These are phyloP conservation scores for Poeciliopsis infans DNA, from an alignment of 2,797 vertebrate genomes.

Conservation along the genomic window DNA sequence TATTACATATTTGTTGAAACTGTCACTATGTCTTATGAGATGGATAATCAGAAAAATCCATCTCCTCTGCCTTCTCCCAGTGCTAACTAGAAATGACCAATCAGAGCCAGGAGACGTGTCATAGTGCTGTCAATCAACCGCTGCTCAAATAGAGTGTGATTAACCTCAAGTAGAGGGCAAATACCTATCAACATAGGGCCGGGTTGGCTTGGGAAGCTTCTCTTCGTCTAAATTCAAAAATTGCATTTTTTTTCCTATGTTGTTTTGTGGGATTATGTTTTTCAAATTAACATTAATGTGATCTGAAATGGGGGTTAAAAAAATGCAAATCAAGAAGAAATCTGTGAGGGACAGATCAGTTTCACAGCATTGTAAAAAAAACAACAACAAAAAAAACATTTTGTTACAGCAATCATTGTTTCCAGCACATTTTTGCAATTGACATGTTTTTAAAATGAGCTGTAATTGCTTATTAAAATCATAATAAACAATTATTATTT, in stretches of 20 bases:
- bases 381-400: neutral
- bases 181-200: no score
- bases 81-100: no score
- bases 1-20: no score
- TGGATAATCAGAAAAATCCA: no score
- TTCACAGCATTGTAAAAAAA: neutral
- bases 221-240: neutral
- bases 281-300: neutral
- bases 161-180: neutral
- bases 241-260: neutral
- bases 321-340: neutral
- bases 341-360: neutral
- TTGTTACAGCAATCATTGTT: neutral
- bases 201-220: neutral
- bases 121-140: no score
- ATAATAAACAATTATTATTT: no score
- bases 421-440: neutral
- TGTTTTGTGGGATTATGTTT: neutral
- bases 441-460: conserved; percentile 42
- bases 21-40: no score
- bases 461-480: neutral
- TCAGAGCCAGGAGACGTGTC: no score
- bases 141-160: neutral
- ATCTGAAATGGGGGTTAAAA: neutral
- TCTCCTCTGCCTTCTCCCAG: no score